Percentiles rank a stretch among this genome's conserved stretches.
These are phyloP conservation scores for Phytoseiulus persimilis DNA, from an alignment of 2,888 invertebrate species.

Conservation along the genomic window DNA sequence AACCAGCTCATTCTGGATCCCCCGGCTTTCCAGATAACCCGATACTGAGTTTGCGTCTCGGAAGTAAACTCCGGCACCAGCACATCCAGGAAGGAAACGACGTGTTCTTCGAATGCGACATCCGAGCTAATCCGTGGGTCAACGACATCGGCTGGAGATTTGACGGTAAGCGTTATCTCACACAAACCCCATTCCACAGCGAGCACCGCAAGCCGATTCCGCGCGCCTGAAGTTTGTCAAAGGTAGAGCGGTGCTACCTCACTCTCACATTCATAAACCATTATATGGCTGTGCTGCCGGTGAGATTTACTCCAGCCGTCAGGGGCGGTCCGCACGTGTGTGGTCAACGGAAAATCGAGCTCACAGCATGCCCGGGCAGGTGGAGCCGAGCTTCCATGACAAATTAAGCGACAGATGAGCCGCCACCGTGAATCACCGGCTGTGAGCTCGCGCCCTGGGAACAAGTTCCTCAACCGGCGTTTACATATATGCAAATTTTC, in stretches of 20 bases:
- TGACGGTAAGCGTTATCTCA: constrained; percentile 57
- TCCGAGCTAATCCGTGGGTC: constrained; percentile 75
- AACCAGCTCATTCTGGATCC: background rate
- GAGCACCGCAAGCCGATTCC: background rate
- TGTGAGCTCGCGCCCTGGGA: too few species aligned
- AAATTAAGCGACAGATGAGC: background rate
- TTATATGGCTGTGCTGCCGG: background rate
- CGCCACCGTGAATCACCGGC: background rate
- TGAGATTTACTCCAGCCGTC: background rate
- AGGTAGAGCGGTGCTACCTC: background rate
- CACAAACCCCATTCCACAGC: background rate
- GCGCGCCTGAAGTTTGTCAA: background rate
- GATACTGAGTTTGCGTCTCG: constrained; percentile 68
- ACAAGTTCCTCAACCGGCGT: too few species aligned
- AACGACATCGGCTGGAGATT: constrained; percentile 76
- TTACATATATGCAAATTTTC: background rate
- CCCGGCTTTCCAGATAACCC: constrained; percentile 64
- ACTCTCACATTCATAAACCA: background rate
- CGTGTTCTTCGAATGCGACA: constrained; percentile 84
- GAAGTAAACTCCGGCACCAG: constrained; percentile 71
- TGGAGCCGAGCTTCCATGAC: background rate
- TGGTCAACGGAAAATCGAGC: background rate
- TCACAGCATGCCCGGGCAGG: background rate
- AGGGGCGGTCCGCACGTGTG: background rate
- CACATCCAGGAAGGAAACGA: constrained; percentile 87